phyloP scores from a whole-genome alignment of 2,113 vertebrate genomes.

The Setophaga petechia region DNA sequence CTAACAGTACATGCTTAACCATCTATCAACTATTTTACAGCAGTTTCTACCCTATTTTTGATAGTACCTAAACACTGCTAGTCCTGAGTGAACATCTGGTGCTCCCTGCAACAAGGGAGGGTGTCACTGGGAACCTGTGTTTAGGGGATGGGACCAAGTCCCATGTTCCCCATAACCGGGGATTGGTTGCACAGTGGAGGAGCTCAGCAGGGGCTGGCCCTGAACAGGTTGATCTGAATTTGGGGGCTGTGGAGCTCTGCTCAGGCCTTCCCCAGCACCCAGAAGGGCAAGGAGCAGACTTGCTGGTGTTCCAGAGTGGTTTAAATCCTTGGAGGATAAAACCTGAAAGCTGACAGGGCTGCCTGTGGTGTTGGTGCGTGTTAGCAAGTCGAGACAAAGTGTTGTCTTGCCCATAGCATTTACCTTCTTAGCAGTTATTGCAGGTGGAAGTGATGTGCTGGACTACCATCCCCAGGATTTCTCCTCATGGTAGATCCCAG shows the following conservation, averaged over 20 bases:
- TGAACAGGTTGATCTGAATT: background rate
- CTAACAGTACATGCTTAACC: too few relatives aligned
- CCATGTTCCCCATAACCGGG: too few relatives aligned
- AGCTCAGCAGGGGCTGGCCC: background rate
- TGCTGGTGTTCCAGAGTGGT: background rate
- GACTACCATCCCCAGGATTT: background rate
- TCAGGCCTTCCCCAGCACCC: background rate
- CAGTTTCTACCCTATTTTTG: too few relatives aligned
- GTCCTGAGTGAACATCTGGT: background rate
- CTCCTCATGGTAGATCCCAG: background rate
- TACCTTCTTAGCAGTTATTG: background rate
- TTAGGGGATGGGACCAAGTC: background rate
- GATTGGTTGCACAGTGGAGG: rapidly evolving
- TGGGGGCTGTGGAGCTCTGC: background rate
- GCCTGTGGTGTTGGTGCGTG: background rate
- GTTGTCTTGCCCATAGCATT: background rate
- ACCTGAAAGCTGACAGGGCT: background rate
- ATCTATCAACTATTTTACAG: too few relatives aligned
- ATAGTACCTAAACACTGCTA: background rate
- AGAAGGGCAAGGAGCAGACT: background rate
- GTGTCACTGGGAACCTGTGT: background rate
- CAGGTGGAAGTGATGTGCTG: background rate
- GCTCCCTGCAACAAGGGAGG: background rate
- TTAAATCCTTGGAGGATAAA: background rate
- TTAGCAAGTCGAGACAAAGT: rapidly evolving